These are phyloP conservation scores for Sitobion miscanthi DNA, from an alignment of 1,140 invertebrate species.

Conservation along the genomic window DNA sequence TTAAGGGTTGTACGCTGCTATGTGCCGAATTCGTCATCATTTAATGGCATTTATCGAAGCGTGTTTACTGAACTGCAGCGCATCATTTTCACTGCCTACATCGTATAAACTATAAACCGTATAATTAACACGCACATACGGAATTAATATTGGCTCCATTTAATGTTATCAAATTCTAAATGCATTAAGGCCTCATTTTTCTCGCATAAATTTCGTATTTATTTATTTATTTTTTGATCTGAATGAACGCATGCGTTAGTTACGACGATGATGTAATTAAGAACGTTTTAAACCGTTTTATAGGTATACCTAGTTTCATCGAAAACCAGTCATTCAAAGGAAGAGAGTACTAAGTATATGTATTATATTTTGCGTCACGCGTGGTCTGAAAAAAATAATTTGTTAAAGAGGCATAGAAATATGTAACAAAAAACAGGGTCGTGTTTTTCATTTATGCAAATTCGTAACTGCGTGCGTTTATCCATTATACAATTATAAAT, in stretches of 20 bases:
- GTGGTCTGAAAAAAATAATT: neutral
- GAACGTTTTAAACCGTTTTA: neutral
- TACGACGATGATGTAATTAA: neutral
- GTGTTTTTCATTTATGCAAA: neutral
- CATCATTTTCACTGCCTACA: neutral
- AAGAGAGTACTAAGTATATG: neutral
- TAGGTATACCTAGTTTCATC: neutral
- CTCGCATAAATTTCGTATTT: neutral
- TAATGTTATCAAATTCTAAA: neutral
- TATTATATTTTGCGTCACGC: too few species aligned
- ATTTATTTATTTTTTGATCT: neutral
- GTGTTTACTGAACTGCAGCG: neutral
- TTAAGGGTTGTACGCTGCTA: neutral
- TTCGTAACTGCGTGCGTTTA: neutral
- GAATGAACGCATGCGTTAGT: neutral
- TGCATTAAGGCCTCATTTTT: neutral
- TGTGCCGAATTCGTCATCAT: neutral
- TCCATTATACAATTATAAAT: neutral
- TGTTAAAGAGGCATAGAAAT: neutral
- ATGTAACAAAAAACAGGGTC: neutral
- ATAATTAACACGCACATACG: neutral
- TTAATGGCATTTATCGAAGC: neutral
- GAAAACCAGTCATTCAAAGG: neutral
- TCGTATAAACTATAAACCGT: neutral
- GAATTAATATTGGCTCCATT: neutral